Evolutionary conservation across 2,113 vertebrate species (phyloP).

Genomic region (Pachycephala philippinensis): DNA sequence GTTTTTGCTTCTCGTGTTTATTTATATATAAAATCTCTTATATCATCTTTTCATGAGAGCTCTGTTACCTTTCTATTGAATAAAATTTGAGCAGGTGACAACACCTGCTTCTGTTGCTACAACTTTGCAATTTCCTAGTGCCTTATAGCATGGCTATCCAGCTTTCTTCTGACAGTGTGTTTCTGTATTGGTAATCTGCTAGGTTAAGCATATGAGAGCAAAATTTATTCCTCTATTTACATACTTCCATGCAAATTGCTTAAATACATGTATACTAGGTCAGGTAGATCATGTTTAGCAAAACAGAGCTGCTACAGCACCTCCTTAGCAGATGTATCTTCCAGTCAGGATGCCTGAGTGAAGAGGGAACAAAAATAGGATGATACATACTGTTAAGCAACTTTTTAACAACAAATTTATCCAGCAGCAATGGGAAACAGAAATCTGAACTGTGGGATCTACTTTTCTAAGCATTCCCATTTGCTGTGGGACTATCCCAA

Average conservation of each 20-base stretch:
- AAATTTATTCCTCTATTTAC: neutral
- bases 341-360: neutral
- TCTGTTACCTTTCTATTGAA: neutral
- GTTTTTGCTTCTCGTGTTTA: neutral
- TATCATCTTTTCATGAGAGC: neutral
- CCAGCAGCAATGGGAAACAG: neutral
- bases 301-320: neutral
- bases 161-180: neutral
- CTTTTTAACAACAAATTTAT: neutral
- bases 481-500: neutral
- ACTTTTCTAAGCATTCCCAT: neutral
- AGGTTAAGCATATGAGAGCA: neutral
- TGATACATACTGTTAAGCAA: neutral
- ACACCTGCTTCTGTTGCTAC: neutral
- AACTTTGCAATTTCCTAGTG: neutral
- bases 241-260: neutral
- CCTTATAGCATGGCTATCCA: neutral
- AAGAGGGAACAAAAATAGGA: neutral
- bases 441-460: neutral
- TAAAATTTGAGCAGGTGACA: neutral
- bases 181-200: neutral
- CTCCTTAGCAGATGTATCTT: neutral
- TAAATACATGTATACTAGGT: neutral
- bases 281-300: neutral
- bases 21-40: neutral